Conservation (phyloP, 2,113 vertebrate species). For the Gallinago undulata region DNA sequence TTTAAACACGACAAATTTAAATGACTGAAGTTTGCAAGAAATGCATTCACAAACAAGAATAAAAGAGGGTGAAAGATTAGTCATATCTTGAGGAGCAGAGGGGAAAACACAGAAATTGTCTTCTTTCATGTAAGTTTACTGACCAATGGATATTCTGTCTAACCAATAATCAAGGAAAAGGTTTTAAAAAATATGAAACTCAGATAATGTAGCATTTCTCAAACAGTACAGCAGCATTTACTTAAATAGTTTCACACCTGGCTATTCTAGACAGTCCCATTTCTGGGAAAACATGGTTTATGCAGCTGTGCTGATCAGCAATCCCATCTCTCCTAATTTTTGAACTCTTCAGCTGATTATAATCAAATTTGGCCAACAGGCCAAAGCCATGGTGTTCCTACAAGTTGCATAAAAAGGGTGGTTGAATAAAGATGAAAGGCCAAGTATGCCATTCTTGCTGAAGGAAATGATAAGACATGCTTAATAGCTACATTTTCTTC, state of each 20-base stretch:
- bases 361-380: not conserved
- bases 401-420: not conserved
- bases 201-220: not conserved
- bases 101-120: not conserved
- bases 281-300: not conserved
- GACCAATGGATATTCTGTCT: not conserved
- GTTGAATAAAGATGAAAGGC: not conserved
- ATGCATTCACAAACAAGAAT: not conserved
- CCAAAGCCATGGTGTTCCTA: not conserved
- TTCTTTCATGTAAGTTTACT: not conserved
- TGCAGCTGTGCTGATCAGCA: not conserved
- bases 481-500: not conserved
- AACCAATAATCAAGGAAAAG: not conserved
- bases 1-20: not conserved
- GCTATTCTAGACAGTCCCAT: not conserved
- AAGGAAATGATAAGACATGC: not conserved
- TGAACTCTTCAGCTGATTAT: not conserved
- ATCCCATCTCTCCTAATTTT: not conserved
- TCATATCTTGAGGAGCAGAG: rapidly evolving
- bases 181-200: not conserved
- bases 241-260: not conserved
- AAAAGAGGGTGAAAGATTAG: not conserved
- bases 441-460: not conserved
- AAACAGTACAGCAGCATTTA: not conserved
- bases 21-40: not conserved